These are phyloP conservation scores for Daboia siamensis DNA, from an alignment of 2,113 vertebrate genomes.

Conservation along the genomic window DNA sequence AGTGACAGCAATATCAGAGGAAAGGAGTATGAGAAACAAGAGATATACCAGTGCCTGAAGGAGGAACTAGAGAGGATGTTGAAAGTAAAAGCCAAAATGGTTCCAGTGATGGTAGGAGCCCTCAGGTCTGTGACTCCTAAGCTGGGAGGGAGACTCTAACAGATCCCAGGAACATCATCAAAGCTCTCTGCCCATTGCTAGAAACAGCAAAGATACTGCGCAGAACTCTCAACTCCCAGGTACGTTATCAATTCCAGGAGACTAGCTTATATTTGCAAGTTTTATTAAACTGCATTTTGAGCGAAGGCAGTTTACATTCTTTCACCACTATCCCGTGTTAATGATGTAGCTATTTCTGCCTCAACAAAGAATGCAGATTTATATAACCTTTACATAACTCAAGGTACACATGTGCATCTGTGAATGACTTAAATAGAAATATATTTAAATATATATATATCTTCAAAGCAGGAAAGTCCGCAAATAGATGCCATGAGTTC, in stretches of 20 bases:
- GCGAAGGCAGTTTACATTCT: not conserved
- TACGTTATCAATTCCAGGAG: not conserved
- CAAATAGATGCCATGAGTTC: not conserved
- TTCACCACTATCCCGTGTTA: not conserved
- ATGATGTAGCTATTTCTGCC: not conserved
- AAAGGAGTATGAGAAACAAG: too few species aligned
- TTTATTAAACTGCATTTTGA: not conserved
- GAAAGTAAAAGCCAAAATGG: too few species aligned
- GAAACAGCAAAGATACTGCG: not conserved
- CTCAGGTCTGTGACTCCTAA: not conserved
- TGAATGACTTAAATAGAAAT: not conserved
- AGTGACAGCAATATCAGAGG: too few species aligned
- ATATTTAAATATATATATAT: not conserved
- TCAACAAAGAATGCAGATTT: not conserved
- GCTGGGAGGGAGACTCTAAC: not conserved
- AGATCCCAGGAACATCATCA: not conserved
- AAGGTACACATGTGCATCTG: not conserved
- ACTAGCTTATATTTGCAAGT: not conserved
- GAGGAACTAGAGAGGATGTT: too few species aligned
- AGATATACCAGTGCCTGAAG: too few species aligned
- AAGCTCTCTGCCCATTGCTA: not conserved
- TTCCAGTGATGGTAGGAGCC: too few species aligned
- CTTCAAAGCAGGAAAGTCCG: not conserved
- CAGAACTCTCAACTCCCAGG: not conserved
- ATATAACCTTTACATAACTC: not conserved